Conservation (phyloP, 2,797 vertebrate genomes). For the Xyrichtys novacula region DNA sequence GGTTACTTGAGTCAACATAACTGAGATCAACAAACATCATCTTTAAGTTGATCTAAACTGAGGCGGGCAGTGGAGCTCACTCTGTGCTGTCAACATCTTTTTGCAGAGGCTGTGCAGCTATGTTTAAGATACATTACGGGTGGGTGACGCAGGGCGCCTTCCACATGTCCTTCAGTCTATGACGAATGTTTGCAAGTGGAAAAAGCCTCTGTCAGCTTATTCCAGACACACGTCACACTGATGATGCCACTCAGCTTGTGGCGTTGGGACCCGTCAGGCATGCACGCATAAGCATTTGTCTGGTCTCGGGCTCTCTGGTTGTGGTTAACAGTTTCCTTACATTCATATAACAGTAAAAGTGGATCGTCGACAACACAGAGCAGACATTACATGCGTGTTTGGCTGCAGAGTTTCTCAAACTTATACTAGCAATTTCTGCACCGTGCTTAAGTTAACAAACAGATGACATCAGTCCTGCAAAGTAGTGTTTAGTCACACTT, state of each 20-base stretch:
- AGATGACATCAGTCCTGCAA: neutral
- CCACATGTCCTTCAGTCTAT: slow-evolving; percentile 35
- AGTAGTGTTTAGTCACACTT: slow-evolving; percentile 2
- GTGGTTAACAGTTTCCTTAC: slow-evolving; percentile 22
- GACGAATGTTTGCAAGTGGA: slow-evolving; percentile 54
- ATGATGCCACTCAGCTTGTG: slow-evolving; percentile 40
- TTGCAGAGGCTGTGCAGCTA: neutral
- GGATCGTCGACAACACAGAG: slow-evolving; percentile 15
- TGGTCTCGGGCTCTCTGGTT: slow-evolving; percentile 39
- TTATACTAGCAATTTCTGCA: neutral
- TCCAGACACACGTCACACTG: slow-evolving; percentile 44
- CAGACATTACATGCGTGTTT: slow-evolving; percentile 27
- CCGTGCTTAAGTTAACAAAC: neutral
- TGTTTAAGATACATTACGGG: slow-evolving; percentile 11
- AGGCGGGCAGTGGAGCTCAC: neutral
- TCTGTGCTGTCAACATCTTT: slow-evolving; percentile 13
- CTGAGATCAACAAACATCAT: slow-evolving; percentile 17
- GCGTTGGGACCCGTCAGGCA: slow-evolving; percentile 27
- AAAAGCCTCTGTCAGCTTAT: slow-evolving; percentile 62
- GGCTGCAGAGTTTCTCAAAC: slow-evolving; percentile 4
- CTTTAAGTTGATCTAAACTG: slow-evolving; percentile 24
- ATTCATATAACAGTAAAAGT: slow-evolving; percentile 13
- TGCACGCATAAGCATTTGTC: slow-evolving; percentile 61
- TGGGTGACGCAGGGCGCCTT: slow-evolving; percentile 41
- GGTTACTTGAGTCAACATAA: slow-evolving; percentile 15